Evolutionary conservation across 2,113 vertebrate genomes (phyloP), one percentile per base, ranked within the genome.

Genomic region (Xiphias gladius): DNA sequence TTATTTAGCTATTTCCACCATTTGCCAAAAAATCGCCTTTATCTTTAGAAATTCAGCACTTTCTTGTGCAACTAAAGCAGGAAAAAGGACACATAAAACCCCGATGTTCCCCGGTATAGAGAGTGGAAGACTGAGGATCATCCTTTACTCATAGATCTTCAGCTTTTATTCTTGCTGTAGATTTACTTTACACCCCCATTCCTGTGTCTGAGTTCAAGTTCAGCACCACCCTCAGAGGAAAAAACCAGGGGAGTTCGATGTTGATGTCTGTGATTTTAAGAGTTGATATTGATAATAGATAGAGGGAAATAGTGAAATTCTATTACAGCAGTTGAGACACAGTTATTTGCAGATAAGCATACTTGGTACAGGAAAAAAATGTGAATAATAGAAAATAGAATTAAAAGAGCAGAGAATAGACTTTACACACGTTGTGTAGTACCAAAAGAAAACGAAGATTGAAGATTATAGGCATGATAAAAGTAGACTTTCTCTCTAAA

Each of bases 1-100:
- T 98, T 98, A 98, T 99, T 99, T 97, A 96, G 95, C 94, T 95
- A 97, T 96, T 97, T 97, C 97, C 96, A 96, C 96, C 96, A 96
- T 98, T 98, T 97, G 95, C 96, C 96, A 80, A 98, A 97, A 94
- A 97, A 96, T 95, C 94, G 95, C 96, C 95, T 97, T 99, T 98
- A 99, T 99, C 97, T 98, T 96, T 95, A 92, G 96, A 92, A n/a
- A 95, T 92, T 95, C 97, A 98, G 96, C 94, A 94, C 96, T 96
- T 97, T 96, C 93, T 96, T 94, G 94, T 97, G 96, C 96, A 95
- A 94, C 96, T 94, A 96, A 96, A 97, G 97, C 96, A 95, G 92
- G 85, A 96, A 87, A 95, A 95, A 90, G 89, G 92, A 88, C 92
- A 96, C 95, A 97, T 97, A 97, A 98, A 98, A 95, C 94, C 96